Evolutionary conservation across 1,140 invertebrate genomes (phyloP).

Genomic region (Drosophila pseudoananassae): DNA sequence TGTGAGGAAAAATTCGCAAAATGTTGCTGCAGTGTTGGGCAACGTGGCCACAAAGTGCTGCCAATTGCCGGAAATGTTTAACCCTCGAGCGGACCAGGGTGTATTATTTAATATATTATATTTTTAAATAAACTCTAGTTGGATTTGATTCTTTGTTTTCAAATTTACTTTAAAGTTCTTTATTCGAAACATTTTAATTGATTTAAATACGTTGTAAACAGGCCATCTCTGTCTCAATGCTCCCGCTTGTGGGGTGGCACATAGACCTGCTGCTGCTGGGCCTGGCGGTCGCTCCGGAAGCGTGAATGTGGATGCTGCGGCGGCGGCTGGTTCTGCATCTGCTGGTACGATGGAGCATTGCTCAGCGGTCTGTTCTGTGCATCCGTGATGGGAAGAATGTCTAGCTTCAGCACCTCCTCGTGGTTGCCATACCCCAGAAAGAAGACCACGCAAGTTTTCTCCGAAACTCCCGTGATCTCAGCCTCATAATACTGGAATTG

Average conservation of each 20-base stretch:
- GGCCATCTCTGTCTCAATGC: conserved; percentile 33
- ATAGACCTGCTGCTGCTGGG: conserved; percentile 79
- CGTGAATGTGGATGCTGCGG: conserved; percentile 50
- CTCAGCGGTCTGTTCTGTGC: conserved; percentile 70
- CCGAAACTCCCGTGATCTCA: conserved; percentile 90
- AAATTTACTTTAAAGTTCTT: conserved; percentile 38
- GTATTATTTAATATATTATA: neutral
- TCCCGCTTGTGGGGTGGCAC: conserved; percentile 84
- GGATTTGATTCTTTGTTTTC: conserved; percentile 1
- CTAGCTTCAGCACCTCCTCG: conserved; percentile 92
- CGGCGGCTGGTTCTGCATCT: conserved; percentile 6
- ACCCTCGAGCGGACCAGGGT: neutral
- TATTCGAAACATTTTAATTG: conserved; percentile 67
- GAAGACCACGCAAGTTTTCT: conserved; percentile 92
- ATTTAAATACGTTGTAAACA: conserved; percentile 44
- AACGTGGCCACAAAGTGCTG: conserved; percentile 4
- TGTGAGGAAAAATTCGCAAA: conserved; percentile 18
- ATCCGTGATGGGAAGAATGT: conserved; percentile 89
- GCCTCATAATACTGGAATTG: conserved; percentile 91
- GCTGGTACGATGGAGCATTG: conserved; percentile 39
- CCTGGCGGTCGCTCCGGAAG: conserved; percentile 75
- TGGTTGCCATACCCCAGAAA: conserved; percentile 95
- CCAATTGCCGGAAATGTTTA: neutral
- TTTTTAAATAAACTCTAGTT: neutral
- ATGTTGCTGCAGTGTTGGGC: conserved; percentile 6